Percentiles rank a stretch among this genome's conserved stretches.
These are phyloP conservation scores for Papilio machaon DNA, from an alignment of 1,140 invertebrate species.

Conservation along the genomic window DNA sequence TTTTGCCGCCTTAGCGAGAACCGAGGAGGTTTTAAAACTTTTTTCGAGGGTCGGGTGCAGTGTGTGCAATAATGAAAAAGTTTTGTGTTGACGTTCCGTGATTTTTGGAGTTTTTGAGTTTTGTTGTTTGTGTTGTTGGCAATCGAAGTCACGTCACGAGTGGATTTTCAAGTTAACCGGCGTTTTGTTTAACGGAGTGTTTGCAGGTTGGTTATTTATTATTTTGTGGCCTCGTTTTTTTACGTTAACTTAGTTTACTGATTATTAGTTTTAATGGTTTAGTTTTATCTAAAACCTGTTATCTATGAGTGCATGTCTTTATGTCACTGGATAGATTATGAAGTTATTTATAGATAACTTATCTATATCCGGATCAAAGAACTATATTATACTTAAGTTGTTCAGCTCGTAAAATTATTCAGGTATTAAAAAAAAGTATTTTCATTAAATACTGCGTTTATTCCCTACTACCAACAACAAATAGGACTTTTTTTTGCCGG, in stretches of 20 bases:
- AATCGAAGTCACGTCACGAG: slow-evolving; percentile 10
- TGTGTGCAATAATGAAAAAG: slow-evolving; percentile 53
- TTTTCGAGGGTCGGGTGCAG: slow-evolving; percentile 48
- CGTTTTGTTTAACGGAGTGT: slow-evolving; percentile 31
- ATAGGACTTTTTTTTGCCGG: background rate
- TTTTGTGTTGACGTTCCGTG: slow-evolving; percentile 50
- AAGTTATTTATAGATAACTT: slow-evolving; percentile 24
- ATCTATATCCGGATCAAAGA: slow-evolving; percentile 33
- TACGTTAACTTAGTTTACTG: background rate
- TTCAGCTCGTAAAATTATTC: background rate
- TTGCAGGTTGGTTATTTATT: slow-evolving; percentile 35
- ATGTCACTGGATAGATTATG: slow-evolving; percentile 22
- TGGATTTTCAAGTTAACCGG: slow-evolving; percentile 35
- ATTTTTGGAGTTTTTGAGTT: slow-evolving; percentile 38
- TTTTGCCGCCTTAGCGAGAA: slow-evolving; percentile 49
- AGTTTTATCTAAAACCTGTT: slow-evolving; percentile 22
- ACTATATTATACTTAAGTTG: background rate
- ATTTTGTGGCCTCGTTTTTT: slow-evolving; percentile 14
- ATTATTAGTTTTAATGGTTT: slow-evolving; percentile 19
- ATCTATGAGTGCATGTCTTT: background rate
- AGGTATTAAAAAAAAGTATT: background rate
- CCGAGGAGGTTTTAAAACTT: slow-evolving; percentile 49
- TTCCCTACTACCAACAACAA: background rate
- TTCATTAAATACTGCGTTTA: background rate
- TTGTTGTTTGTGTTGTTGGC: slow-evolving; percentile 29